Evolutionary conservation across 2,113 vertebrate species (phyloP), one percentile per base, ranked within the genome.

Genomic region (Gnathonemus longibarbis): DNA sequence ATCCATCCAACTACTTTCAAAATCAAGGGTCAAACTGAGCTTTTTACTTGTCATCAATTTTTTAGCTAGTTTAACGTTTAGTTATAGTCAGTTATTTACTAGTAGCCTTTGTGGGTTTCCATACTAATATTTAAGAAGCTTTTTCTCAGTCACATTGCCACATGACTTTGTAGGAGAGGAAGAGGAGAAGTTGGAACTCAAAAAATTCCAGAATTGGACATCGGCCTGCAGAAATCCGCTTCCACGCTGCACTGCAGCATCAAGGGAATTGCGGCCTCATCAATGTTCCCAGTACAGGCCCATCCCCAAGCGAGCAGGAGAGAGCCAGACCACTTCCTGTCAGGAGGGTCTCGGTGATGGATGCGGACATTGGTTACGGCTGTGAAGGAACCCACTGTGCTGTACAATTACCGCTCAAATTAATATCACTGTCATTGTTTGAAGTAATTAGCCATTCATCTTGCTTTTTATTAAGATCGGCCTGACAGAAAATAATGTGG

Each of bases 361-460:
- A 98, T 99, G 97, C 96, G 94, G 95, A 96, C 96, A 95, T 96
- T 96, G 96, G 97, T 97, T 98, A 97, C 97, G 96, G 96, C 96
- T 95, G 95, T 95, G 97, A 96, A 97, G 97, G 97, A 97, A 97
- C 97, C 96, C 96, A 97, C 96, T 96, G 97, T 95, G 96, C 96
- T 94, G 95, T 97, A 97, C 98, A 98, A 97, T 98, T 97, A 97
- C 97, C 97, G 97, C 97, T 97, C 97, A 97, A 98, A 98, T 98
- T 97, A 98, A 97, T 97, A 96, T 96, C 92, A 95, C 97, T 98
- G 97, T 97, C 97, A 97, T 95, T 95, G 97, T 98, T 98, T 97
- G 98, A 97, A 98, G 97, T 98, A 98, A 97, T 98, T 98, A 98
- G 97, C 97, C 97, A 97, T 99, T 98, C 97, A 98, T 99, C 98